Percentiles rank a stretch among this genome's conserved stretches.
Evolutionary conservation across 2,888 invertebrate species (phyloP).

Genomic region (Labia minor): DNA sequence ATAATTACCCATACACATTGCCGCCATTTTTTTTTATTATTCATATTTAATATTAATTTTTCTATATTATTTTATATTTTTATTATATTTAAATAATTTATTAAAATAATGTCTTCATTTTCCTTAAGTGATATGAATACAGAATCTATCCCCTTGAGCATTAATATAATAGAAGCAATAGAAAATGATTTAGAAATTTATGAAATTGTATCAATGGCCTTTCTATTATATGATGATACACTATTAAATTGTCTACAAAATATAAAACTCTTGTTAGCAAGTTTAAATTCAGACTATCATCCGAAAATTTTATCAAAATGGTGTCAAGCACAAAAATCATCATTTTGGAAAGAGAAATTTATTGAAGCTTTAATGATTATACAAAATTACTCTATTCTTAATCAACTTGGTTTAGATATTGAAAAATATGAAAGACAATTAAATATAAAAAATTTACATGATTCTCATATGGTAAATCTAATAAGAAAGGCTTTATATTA

Average conservation of each 20-base stretch:
- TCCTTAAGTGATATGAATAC: background rate
- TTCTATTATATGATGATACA: constrained; percentile 23
- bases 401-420: constrained; percentile 35
- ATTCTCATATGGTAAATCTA: constrained; percentile 33
- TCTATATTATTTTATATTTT: too few relatives aligned
- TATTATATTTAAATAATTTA: background rate
- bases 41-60: too few relatives aligned
- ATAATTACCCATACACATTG: too few relatives aligned
- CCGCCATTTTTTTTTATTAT: too few relatives aligned
- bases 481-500: constrained; percentile 39
- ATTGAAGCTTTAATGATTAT: constrained; percentile 45
- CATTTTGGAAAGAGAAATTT: constrained; percentile 38
- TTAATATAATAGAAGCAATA: constrained; percentile 34
- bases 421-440: background rate
- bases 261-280: background rate
- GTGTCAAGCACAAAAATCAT: constrained; percentile 16
- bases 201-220: constrained; percentile 35
- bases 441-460: background rate
- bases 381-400: constrained; percentile 36
- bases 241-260: constrained; percentile 16
- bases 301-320: constrained; percentile 21
- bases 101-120: background rate
- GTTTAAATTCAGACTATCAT: background rate
- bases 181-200: constrained; percentile 39
- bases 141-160: background rate